phyloP scores from a whole-genome alignment of 2,797 vertebrate species.

The Rhynchonycteris naso region DNA sequence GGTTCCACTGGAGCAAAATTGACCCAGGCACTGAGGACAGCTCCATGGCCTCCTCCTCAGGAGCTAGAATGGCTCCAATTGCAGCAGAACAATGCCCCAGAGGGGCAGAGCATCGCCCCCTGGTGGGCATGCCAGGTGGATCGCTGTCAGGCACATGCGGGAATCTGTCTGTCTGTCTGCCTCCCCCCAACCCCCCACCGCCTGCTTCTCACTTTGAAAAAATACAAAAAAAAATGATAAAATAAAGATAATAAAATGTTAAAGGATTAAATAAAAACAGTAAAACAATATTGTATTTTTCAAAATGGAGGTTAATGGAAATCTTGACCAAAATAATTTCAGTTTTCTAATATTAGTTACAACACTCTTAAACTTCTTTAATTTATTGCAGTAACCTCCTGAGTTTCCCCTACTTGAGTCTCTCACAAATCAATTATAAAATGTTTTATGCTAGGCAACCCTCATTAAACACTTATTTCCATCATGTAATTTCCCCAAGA shows the following conservation, averaged over 20 bases:
- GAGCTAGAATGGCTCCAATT: no score
- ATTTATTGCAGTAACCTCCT: conserved; percentile 42
- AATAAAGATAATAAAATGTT: background rate
- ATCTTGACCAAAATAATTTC: conserved; percentile 44
- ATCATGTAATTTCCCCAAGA: conserved; percentile 20
- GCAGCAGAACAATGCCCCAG: no score
- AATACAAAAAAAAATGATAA: no score
- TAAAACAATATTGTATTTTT: conserved; percentile 25
- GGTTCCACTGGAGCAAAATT: no score
- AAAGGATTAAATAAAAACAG: conserved; percentile 2
- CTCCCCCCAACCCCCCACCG: no score
- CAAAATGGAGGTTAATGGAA: conserved; percentile 6
- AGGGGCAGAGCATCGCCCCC: no score
- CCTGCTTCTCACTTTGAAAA: no score
- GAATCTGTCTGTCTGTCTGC: no score
- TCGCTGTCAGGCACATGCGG: no score
- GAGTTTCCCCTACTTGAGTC: background rate
- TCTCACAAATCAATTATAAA: conserved; percentile 42
- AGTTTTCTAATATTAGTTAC: background rate
- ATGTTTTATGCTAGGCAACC: conserved; percentile 35
- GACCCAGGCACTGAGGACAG: no score
- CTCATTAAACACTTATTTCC: conserved; percentile 57
- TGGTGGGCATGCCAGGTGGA: no score
- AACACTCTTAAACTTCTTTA: background rate
- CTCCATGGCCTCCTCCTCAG: no score